Conservation (phyloP, 2,888 invertebrate genomes). For the Crepidodera aurea region DNA sequence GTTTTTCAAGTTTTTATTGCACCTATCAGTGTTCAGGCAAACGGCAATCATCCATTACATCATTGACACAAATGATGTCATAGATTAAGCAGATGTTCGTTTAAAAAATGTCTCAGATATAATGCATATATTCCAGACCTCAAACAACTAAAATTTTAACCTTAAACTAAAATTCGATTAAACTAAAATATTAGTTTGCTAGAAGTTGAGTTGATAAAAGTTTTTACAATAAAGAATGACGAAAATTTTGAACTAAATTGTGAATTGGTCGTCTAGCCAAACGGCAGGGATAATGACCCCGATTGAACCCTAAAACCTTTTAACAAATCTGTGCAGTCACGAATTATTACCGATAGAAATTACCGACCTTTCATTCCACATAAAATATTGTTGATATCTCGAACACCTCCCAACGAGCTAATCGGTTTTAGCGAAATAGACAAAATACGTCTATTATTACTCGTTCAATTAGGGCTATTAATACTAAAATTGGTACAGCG, state of each 20-base stretch:
- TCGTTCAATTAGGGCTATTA: too few relatives aligned
- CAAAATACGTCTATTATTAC: background rate
- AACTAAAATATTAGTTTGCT: background rate
- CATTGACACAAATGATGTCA: too few relatives aligned
- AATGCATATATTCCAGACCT: too few relatives aligned
- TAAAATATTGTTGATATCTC: conserved; percentile 23
- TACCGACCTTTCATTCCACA: conserved; percentile 17
- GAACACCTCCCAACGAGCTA: conserved; percentile 15
- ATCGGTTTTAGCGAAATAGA: conserved; percentile 4
- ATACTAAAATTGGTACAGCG: too few relatives aligned
- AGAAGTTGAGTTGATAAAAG: background rate
- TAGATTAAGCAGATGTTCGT: too few relatives aligned
- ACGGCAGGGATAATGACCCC: conserved; percentile 15
- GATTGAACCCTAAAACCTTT: conserved; percentile 20
- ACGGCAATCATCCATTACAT: too few relatives aligned
- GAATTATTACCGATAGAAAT: conserved; percentile 22
- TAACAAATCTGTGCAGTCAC: conserved; percentile 26
- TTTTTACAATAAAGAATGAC: background rate
- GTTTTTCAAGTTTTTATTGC: too few relatives aligned
- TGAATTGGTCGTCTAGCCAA: conserved; percentile 4
- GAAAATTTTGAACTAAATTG: background rate
- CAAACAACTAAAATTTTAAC: background rate
- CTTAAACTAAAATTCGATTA: background rate
- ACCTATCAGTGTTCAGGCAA: too few relatives aligned
- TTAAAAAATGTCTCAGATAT: too few relatives aligned